Evolutionary conservation across 2,797 vertebrate genomes (phyloP).

Genomic region (Parauchenoglanis ngamensis): DNA sequence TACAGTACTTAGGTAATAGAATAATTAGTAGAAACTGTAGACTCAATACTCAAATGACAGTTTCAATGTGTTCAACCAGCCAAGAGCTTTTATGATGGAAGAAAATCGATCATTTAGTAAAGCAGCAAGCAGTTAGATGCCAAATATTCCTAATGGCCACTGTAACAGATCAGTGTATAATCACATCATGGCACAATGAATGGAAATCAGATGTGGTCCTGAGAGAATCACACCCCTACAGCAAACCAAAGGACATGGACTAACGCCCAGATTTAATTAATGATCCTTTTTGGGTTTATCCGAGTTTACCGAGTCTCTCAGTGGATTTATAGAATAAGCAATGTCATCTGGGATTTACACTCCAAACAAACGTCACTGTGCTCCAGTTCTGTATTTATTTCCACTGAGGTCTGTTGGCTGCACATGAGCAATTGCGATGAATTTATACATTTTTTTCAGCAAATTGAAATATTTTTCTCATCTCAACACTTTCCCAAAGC

Average conservation of each 20-base stretch:
- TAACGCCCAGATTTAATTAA: constrained; percentile 10
- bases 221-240: neutral
- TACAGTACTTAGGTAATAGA: neutral
- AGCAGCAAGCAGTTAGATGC: neutral
- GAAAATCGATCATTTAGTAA: neutral
- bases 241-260: neutral
- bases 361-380: neutral
- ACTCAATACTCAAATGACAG: neutral
- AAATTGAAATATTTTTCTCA: neutral
- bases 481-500: neutral
- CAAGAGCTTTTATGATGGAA: neutral
- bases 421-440: neutral
- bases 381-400: neutral
- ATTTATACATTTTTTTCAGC: neutral
- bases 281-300: neutral
- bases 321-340: neutral
- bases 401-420: neutral
- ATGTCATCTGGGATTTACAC: neutral
- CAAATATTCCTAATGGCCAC: neutral
- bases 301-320: neutral
- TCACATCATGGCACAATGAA: neutral
- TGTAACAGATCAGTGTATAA: neutral
- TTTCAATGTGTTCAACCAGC: neutral
- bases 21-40: too few species aligned
- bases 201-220: constrained; percentile 1